Percentiles rank a stretch among this genome's conserved stretches.
phyloP scores from a whole-genome alignment of 2,113 vertebrate species.

The Lathamus discolor region DNA sequence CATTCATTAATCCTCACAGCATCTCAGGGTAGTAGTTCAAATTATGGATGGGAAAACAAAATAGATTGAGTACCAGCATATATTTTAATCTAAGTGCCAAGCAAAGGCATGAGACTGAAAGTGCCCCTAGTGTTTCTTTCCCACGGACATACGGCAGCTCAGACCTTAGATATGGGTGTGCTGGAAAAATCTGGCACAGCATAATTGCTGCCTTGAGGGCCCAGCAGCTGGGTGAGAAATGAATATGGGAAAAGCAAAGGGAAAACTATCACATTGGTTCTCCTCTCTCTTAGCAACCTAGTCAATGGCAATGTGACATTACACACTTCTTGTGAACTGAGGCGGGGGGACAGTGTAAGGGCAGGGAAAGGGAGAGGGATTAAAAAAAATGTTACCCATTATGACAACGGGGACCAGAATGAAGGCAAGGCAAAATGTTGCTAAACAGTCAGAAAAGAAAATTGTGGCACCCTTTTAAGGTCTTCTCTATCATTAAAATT shows the following conservation, averaged over 20 bases:
- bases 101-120: neutral
- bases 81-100: neutral
- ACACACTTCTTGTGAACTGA: neutral
- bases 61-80: slow-evolving; percentile 5
- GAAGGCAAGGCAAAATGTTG: neutral
- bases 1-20: slow-evolving; percentile 41
- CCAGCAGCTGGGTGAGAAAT: neutral
- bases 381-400: neutral
- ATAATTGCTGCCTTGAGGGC: neutral
- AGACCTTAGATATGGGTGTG: neutral
- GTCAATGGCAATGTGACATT: neutral
- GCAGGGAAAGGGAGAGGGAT: neutral
- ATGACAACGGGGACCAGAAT: neutral
- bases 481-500: neutral
- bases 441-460: neutral
- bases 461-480: neutral
- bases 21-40: slow-evolving; percentile 42
- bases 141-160: neutral
- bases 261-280: neutral
- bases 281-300: neutral
- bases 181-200: neutral
- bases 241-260: neutral
- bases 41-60: slow-evolving; percentile 52
- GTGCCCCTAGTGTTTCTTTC: neutral
- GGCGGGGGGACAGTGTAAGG: fast-evolving